Evolutionary conservation across 2,797 vertebrate genomes (phyloP).

Genomic region (Sebastes jordani): DNA sequence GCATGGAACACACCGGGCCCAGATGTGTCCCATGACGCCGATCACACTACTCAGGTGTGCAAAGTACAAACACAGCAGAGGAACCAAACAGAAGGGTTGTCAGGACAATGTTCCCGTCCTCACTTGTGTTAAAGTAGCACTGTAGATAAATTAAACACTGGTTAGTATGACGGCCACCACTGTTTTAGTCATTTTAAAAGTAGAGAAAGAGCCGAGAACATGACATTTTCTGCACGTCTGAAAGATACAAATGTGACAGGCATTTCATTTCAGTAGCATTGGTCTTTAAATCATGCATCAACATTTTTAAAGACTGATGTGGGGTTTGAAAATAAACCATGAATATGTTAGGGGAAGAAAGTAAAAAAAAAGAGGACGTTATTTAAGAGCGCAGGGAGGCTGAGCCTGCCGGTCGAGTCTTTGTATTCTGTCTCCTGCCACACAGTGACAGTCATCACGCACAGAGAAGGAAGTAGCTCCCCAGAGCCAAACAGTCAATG

Average conservation of each 20-base stretch:
- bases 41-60: background rate
- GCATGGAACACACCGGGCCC: background rate
- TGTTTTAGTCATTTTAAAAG: background rate
- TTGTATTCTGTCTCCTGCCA: constrained; percentile 19
- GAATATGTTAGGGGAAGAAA: background rate
- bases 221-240: background rate
- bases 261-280: background rate
- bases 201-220: background rate
- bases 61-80: background rate
- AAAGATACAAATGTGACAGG: background rate
- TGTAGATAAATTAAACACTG: background rate
- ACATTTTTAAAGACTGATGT: background rate
- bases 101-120: background rate
- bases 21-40: background rate
- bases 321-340: background rate
- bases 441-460: constrained; percentile 28
- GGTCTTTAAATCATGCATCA: background rate
- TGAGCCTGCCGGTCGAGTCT: background rate
- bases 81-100: background rate
- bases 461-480: constrained; percentile 30
- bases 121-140: background rate
- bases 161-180: background rate
- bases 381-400: constrained; percentile 17
- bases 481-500: constrained; percentile 49
- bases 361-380: constrained; percentile 1